These are phyloP conservation scores for Hymenochirus boettgeri DNA, from an alignment of 2,113 vertebrate species.

Conservation along the genomic window DNA sequence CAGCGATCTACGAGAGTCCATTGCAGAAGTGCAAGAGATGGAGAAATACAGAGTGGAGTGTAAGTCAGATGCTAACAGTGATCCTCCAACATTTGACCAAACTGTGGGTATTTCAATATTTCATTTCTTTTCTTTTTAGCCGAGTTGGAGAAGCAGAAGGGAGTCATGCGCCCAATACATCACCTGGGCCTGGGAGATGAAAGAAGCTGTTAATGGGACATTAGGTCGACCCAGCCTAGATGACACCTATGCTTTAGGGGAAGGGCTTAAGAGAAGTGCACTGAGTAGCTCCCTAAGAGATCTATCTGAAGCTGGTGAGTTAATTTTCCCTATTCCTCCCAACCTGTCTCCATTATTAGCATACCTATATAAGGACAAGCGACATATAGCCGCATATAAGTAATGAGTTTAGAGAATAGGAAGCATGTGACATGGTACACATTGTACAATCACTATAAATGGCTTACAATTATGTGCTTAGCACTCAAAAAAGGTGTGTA, in stretches of 20 bases:
- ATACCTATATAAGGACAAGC: no score
- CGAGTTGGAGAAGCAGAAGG: slow-evolving; percentile 89
- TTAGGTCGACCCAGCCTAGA: slow-evolving; percentile 82
- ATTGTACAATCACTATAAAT: no score
- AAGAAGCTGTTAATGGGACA: slow-evolving; percentile 80
- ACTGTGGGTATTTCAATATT: not conserved
- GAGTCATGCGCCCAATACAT: slow-evolving; percentile 80
- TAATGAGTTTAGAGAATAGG: no score
- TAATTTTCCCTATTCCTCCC: not conserved
- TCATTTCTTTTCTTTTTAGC: slow-evolving; percentile 48
- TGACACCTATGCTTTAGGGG: slow-evolving; percentile 78
- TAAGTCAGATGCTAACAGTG: slow-evolving; percentile 68
- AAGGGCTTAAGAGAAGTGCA: slow-evolving; percentile 83
- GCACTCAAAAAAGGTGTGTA: no score
- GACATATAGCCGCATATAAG: no score
- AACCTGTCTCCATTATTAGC: no score
- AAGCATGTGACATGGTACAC: no score
- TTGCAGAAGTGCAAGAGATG: slow-evolving; percentile 93
- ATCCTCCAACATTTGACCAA: no score
- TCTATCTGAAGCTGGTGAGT: slow-evolving; percentile 82
- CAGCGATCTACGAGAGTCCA: slow-evolving; percentile 85
- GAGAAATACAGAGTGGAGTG: slow-evolving; percentile 92
- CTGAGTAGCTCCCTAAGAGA: slow-evolving; percentile 89
- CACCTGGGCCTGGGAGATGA: slow-evolving; percentile 68
- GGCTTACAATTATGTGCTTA: no score